Evolutionary conservation across 2,797 vertebrate species (phyloP).

Genomic region (Morelia viridis): DNA sequence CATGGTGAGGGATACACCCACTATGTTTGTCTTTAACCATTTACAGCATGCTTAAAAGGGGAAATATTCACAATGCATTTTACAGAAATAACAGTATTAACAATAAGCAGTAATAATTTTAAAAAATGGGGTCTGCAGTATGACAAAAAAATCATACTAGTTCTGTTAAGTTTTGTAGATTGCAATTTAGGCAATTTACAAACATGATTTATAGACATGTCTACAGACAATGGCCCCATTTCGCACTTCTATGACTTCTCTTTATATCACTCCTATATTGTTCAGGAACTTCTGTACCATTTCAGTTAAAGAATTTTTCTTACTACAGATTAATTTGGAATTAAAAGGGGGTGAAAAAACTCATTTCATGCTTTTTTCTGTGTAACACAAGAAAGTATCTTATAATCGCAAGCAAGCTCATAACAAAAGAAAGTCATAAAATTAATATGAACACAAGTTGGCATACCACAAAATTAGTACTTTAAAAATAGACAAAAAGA

Average conservation of each 20-base stretch:
- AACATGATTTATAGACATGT: not conserved
- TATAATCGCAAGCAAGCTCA: rapidly evolving
- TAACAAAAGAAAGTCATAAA: not conserved
- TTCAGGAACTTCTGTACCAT: slow-evolving; percentile 7
- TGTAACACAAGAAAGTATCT: slow-evolving; percentile 27
- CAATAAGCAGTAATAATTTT: slow-evolving; percentile 3
- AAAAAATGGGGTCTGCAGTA: not conserved
- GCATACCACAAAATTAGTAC: not conserved
- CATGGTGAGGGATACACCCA: not conserved
- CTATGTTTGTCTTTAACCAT: not conserved
- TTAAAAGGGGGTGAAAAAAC: not conserved
- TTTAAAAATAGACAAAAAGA: slow-evolving; percentile 30
- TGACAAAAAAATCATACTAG: not conserved
- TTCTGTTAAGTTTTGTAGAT: not conserved
- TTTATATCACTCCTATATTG: not conserved
- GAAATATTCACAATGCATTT: not conserved
- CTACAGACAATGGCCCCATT: not conserved
- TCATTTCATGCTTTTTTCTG: not conserved
- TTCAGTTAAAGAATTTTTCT: not conserved
- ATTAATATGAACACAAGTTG: not conserved
- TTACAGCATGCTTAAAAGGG: not conserved
- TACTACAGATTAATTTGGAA: not conserved
- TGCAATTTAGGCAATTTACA: not conserved
- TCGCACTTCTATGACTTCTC: too few relatives aligned
- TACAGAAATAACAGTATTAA: not conserved